Evolutionary conservation across 2,888 invertebrate genomes (phyloP).

Genomic region (Hypercompe scribonia): DNA sequence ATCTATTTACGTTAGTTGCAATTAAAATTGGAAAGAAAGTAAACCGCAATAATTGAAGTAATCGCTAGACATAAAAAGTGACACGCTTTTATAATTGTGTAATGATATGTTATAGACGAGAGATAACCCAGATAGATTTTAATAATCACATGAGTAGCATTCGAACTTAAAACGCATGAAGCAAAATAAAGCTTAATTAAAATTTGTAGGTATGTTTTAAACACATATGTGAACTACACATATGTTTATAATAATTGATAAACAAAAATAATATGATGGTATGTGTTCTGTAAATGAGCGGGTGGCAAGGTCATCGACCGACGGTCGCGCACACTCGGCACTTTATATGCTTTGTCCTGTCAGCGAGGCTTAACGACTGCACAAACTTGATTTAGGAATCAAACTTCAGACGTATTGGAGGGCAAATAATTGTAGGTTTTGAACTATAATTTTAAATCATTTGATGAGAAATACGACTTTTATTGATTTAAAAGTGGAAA

Average conservation of each 20-base stretch:
- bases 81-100: neutral
- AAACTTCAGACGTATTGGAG: slow-evolving; percentile 11
- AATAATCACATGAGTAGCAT: neutral
- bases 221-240: neutral
- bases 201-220: neutral
- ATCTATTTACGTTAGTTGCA: neutral
- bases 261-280: slow-evolving; percentile 32
- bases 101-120: neutral
- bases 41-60: neutral
- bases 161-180: neutral
- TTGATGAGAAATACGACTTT: neutral
- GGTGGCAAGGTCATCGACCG: slow-evolving; percentile 43
- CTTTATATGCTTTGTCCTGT: slow-evolving; percentile 53
- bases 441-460: neutral
- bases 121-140: neutral
- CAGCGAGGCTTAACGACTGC: slow-evolving; percentile 36
- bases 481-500: too few species aligned
- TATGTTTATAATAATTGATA: slow-evolving; percentile 13
- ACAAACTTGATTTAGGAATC: slow-evolving; percentile 16
- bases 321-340: slow-evolving; percentile 29
- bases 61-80: neutral
- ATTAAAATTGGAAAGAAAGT: neutral
- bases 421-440: neutral
- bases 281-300: slow-evolving; percentile 26
- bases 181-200: neutral